A percentile compares a stretch with the other conserved stretches of the same genome.
Conservation (phyloP, 2,113 vertebrate species). For the Panthera leo region DNA sequence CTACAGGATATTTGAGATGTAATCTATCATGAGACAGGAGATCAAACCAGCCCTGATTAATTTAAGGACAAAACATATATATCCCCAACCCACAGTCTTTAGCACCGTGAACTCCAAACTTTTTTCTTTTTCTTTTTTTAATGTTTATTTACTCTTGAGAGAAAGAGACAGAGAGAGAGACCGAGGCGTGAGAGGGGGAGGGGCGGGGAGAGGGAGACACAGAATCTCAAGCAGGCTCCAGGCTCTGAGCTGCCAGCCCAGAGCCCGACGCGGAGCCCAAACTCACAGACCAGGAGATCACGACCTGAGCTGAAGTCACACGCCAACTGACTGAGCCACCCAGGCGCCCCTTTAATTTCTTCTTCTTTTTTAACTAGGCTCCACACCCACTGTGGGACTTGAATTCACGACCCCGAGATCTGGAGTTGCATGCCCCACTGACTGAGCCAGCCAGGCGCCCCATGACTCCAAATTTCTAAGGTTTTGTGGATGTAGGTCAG, state of each 20-base stretch:
- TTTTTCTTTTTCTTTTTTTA: neutral
- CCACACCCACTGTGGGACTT: no score
- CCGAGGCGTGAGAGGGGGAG: no score
- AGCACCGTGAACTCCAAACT: neutral
- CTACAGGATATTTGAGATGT: neutral
- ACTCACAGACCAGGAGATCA: neutral
- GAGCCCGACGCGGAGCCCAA: neutral
- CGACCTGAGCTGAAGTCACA: neutral
- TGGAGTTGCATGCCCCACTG: neutral
- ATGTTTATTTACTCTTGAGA: no score
- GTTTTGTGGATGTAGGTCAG: neutral
- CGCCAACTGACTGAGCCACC: no score
- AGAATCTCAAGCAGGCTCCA: neutral
- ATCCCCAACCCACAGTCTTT: constrained; percentile 34
- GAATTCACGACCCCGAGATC: neutral
- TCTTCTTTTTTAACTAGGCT: no score
- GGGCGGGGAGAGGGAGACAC: neutral
- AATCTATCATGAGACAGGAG: neutral
- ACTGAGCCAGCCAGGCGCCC: neutral
- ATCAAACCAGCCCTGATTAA: constrained; percentile 62
- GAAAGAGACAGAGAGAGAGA: no score
- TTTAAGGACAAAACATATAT: neutral
- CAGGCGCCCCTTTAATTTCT: no score
- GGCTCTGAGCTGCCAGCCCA: neutral
- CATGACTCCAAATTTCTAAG: neutral